Percentiles rank a stretch among this genome's conserved stretches.
Conservation (phyloP, 35 echinoderm and acorn worm genomes). For the Nesometra sesokonis region DNA sequence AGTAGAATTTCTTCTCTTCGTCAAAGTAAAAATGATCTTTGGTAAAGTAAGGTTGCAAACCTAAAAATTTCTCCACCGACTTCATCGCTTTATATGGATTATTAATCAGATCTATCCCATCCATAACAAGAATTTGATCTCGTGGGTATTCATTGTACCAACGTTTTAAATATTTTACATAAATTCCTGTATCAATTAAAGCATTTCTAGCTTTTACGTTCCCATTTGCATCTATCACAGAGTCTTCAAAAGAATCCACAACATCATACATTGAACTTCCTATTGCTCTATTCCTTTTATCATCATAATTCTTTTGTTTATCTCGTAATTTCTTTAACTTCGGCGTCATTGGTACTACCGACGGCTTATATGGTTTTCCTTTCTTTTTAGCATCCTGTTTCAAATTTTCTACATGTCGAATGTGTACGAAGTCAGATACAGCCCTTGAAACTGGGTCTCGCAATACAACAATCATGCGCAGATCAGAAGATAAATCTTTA, state of each 20-base stretch:
- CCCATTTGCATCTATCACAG: constrained; percentile 37
- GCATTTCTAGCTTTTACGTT: constrained; percentile 31
- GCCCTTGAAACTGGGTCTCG: constrained; percentile 45
- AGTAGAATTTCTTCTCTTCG: constrained; percentile 7
- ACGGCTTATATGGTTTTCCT: background rate
- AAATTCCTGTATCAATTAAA: constrained; percentile 49
- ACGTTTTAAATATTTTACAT: constrained; percentile 36
- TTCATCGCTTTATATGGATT: constrained; percentile 17
- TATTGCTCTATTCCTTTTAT: background rate
- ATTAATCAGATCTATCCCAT: constrained; percentile 23
- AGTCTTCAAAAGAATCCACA: constrained; percentile 26
- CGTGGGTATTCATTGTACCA: constrained; percentile 42
- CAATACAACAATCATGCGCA: constrained; percentile 49
- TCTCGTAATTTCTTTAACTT: background rate
- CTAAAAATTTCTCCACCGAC: constrained; percentile 35
- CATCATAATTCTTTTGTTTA: background rate
- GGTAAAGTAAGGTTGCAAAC: constrained; percentile 7
- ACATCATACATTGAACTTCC: constrained; percentile 28
- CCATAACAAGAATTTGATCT: constrained; percentile 39
- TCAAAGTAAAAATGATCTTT: constrained; percentile 19
- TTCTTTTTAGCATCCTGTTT: background rate
- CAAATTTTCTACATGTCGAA: background rate
- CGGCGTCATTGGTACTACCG: background rate
- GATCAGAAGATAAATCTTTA: constrained; percentile 17
- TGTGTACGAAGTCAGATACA: constrained; percentile 38